Evolutionary conservation across 2,888 invertebrate genomes (phyloP).

Genomic region (Drosophila monieri): DNA sequence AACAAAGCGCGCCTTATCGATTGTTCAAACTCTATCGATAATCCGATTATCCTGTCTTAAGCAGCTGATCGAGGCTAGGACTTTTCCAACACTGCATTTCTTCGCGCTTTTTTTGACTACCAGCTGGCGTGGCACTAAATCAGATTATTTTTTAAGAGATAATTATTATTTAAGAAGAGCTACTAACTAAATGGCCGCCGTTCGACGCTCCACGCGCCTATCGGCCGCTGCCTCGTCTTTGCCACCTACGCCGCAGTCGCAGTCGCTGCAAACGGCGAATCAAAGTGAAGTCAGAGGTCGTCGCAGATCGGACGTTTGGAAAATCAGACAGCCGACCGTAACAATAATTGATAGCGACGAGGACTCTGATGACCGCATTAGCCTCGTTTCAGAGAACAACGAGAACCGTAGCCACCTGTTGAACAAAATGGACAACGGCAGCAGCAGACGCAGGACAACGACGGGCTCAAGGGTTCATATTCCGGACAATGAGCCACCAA

Average conservation of each 20-base stretch:
- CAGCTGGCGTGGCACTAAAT: slow-evolving; percentile 23
- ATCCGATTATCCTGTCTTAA: neutral
- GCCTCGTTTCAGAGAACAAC: slow-evolving; percentile 73
- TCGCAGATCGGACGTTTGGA: slow-evolving; percentile 67
- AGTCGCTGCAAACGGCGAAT: slow-evolving; percentile 7
- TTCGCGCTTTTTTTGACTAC: slow-evolving; percentile 58
- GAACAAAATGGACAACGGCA: slow-evolving; percentile 71
- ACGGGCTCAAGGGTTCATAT: slow-evolving; percentile 26
- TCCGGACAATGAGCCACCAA: slow-evolving; percentile 40
- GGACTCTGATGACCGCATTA: slow-evolving; percentile 59
- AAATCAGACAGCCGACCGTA: slow-evolving; percentile 61
- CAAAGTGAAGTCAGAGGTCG: slow-evolving; percentile 49
- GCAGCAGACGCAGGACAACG: slow-evolving; percentile 18
- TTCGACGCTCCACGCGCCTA: slow-evolving; percentile 81
- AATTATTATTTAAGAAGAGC: slow-evolving; percentile 10
- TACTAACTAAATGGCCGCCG: slow-evolving; percentile 70
- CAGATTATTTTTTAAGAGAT: slow-evolving; percentile 6
- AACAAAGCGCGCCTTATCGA: slow-evolving; percentile 25
- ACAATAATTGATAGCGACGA: slow-evolving; percentile 52
- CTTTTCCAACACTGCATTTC: neutral
- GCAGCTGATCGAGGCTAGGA: slow-evolving; percentile 38
- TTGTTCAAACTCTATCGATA: slow-evolving; percentile 35
- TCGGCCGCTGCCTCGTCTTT: slow-evolving; percentile 48
- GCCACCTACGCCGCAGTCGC: slow-evolving; percentile 47
- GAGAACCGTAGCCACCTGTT: slow-evolving; percentile 75